Base-by-base conservation (phyloP, 2,113 vertebrate genomes). In the Mungos mungo region DNA sequence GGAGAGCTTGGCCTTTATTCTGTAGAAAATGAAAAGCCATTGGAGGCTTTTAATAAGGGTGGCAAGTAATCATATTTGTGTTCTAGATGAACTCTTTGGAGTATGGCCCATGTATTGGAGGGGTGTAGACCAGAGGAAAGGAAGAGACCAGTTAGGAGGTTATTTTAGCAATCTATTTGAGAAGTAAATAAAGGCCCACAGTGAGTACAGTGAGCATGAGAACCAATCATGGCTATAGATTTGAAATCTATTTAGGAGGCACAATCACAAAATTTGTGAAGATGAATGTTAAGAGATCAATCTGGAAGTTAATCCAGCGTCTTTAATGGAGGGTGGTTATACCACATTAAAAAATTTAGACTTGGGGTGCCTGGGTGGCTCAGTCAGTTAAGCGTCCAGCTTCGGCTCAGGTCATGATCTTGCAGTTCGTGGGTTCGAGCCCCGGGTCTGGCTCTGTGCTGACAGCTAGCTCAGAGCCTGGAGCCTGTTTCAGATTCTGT, bases 191-290 rank as follows among this genome's bases (percentile, higher is more conserved):
- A 91, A 69, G 29, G 1, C 5, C 41, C 87, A 19, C 7, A 69
- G 4, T 68, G 63, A 90, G 15, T 95, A 1, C 25, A 77, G 12
- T 54, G 10, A 77, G 0, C 29, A 27, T 76, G 38, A 50, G 29
- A n/a, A 88, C 3, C 6, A 52, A 66, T 79, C 14, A 41, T 74
- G n/a, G 29, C 3, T 80, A 96, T 18, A 88, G 35, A 87, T 87
- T 50, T 79, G 4, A 96, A 94, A 87, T 84, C 10, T 79, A 74
- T 83, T 95, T 92, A 63, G 33, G 47, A 95, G 13, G 14, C 65
- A 74, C 63, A 93, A 79, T 14, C 41, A 83, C 35, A 95, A 86
- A 68, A 71, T 68, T 86, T 82, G 38, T 86, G 47, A 45, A 52
- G 15, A 90, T 38, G 21, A 84, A 77, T 72, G 4, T 66, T 60